Evolutionary conservation across 2,797 vertebrate genomes (phyloP), one percentile per base, ranked within the genome.

Genomic region (Spea hammondii): DNA sequence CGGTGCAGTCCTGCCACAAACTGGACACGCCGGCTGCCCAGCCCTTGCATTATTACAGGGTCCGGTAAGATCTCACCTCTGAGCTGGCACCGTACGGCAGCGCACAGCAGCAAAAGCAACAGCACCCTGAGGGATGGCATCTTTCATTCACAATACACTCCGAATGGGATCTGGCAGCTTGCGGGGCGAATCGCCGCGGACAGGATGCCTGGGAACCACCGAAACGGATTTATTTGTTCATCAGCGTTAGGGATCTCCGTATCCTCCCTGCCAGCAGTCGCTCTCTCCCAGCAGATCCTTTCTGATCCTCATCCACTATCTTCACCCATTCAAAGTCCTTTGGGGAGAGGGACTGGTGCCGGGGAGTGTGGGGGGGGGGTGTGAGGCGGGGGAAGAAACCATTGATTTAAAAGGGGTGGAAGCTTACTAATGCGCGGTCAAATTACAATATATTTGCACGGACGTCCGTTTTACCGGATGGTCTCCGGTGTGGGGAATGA

Each of bases 261-360:
- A 51, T 45, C 13, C 55, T 51, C 65, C 7, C 57, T 10, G n/a
- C 49, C 60, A 65, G 69, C 59, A 78, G 70, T 53, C 54, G 60
- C 44, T 51, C 9, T 50, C 4, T 17, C 73, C 67, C 13, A 6
- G 54, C 62, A 67, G 53, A 53, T 54, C 47, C 8, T n/a, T 10
- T 50, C 70, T 68, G 51, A 17, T 79, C 47, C 79, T 81, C 79
- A 77, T 76, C 72, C 69, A 77, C 5, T 47, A 76, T 47, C 73
- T 76, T 72, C 79, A 65, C 72, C 72, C 79, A 80, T 80, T 68
- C 79, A 76, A 72, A 81, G 69, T 76, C 62, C 79, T 80, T 47
- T 53, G 48, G 59, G 49, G 5, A 67, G 14, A 64, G 62, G 9
- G 8, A 14, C 76, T 70, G 5, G 17, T 13, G 68, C 32, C 32